These are phyloP conservation scores for Smithornis capensis DNA, from an alignment of 2,113 vertebrate species.

Conservation along the genomic window DNA sequence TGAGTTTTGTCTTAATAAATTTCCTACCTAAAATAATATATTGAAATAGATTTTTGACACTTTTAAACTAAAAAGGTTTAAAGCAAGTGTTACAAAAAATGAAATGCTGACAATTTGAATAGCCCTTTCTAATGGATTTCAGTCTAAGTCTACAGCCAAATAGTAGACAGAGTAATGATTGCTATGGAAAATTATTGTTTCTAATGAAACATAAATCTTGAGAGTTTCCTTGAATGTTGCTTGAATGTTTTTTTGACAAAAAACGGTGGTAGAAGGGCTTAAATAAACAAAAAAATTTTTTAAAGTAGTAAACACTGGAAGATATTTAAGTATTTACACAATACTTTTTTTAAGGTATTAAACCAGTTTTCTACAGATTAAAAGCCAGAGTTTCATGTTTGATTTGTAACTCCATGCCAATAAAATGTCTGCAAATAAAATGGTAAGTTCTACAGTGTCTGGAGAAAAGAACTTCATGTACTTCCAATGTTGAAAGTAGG, in stretches of 20 bases:
- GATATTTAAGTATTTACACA: neutral
- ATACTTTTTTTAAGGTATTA: neutral
- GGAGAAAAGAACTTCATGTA: neutral
- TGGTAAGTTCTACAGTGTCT: constrained; percentile 44
- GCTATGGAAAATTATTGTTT: neutral
- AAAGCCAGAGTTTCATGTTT: constrained; percentile 22
- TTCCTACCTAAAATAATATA: neutral
- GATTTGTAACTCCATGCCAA: constrained; percentile 4
- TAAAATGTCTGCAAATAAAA: constrained; percentile 29
- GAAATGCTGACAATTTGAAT: neutral
- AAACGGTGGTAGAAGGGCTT: neutral
- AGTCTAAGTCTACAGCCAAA: neutral
- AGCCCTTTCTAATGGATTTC: neutral
- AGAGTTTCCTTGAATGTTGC: neutral
- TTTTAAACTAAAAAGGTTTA: neutral
- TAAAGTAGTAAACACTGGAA: neutral
- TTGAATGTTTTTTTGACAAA: neutral
- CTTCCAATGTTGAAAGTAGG: constrained; percentile 36
- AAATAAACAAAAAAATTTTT: neutral
- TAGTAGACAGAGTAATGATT: neutral
- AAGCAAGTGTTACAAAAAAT: neutral
- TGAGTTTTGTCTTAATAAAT: neutral
- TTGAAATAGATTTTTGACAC: neutral
- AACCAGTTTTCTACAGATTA: constrained; percentile 34
- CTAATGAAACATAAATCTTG: neutral